These are phyloP conservation scores for Scartelaos histophorus DNA, from an alignment of 2,113 vertebrate species.

Conservation along the genomic window DNA sequence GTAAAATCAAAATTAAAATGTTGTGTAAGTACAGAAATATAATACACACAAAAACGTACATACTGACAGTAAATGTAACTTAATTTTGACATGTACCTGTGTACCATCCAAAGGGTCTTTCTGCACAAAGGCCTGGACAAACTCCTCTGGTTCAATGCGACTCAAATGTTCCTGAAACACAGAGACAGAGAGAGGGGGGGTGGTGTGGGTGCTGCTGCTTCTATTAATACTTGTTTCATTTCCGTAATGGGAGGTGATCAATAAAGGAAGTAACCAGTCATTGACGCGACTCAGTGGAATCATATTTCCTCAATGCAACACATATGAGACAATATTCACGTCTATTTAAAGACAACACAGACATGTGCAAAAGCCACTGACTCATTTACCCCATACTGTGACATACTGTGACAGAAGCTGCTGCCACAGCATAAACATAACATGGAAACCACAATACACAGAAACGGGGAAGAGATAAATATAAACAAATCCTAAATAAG, in stretches of 20 bases:
- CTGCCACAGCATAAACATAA: slow-evolving; percentile 20
- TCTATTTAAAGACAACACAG: slow-evolving; percentile 47
- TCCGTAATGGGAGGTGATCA: slow-evolving; percentile 66
- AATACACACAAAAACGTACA: not conserved
- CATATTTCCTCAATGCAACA: slow-evolving; percentile 52
- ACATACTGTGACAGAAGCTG: slow-evolving; percentile 6
- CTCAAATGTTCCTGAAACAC: slow-evolving; percentile 87
- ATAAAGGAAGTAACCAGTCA: slow-evolving; percentile 65
- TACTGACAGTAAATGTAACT: not conserved
- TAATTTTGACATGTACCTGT: slow-evolving; percentile 80
- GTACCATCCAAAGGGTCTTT: slow-evolving; percentile 90
- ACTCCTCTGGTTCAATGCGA: slow-evolving; percentile 94
- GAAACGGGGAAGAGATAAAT: not conserved
- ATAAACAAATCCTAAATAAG: not conserved
- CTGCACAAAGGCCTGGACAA: slow-evolving; percentile 92
- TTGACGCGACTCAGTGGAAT: slow-evolving; percentile 53
- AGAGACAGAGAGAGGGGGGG: not conserved
- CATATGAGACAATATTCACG: slow-evolving; percentile 24
- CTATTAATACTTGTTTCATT: slow-evolving; percentile 61
- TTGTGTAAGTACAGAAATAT: too few species aligned
- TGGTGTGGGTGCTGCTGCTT: not conserved
- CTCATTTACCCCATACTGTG: slow-evolving; percentile 16
- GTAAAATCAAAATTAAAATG: not conserved
- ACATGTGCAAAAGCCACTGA: slow-evolving; percentile 41
- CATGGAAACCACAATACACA: not conserved